phyloP scores from a whole-genome alignment of 1,140 invertebrate genomes.

The Drosophila miranda region DNA sequence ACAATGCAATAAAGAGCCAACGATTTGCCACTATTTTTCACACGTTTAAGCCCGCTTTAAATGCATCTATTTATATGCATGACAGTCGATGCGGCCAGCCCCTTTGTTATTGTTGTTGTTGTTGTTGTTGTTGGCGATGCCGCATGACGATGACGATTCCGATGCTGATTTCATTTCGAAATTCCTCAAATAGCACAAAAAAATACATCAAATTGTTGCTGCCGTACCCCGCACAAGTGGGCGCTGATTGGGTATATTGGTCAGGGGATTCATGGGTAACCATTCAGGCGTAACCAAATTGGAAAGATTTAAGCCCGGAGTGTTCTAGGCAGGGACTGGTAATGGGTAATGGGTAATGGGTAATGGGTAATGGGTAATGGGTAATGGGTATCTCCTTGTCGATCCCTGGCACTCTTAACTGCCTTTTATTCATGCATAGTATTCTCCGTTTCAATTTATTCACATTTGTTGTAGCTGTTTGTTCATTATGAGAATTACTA shows the following conservation, averaged over 20 bases:
- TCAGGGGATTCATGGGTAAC: no score
- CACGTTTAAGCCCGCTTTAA: constrained; percentile 56
- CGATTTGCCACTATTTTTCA: constrained; percentile 43
- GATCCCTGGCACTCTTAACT: not conserved
- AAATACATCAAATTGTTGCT: constrained; percentile 27
- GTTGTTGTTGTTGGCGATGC: constrained; percentile 21
- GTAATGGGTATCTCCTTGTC: constrained; percentile 8
- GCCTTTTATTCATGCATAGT: constrained; percentile 25
- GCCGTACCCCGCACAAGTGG: constrained; percentile 4
- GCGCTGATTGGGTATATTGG: not conserved
- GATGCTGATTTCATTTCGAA: constrained; percentile 36
- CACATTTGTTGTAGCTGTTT: constrained; percentile 45
- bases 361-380: not conserved
- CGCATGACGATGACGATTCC: no score
- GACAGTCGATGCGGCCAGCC: constrained; percentile 21
- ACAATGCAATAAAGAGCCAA: constrained; percentile 31
- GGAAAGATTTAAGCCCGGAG: no score
- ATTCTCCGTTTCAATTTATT: constrained; percentile 51
- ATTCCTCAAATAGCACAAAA: constrained; percentile 35
- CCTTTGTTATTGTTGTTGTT: constrained; percentile 22
- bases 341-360: not conserved
- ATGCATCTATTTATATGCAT: constrained; percentile 53
- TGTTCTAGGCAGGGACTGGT: no score
- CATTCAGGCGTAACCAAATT: no score
- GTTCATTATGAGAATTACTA: constrained; percentile 56